Evolutionary conservation across 2,888 invertebrate species (phyloP), one percentile per base, ranked within the genome.

Genomic region (Thecocarcelia acutangulata): DNA sequence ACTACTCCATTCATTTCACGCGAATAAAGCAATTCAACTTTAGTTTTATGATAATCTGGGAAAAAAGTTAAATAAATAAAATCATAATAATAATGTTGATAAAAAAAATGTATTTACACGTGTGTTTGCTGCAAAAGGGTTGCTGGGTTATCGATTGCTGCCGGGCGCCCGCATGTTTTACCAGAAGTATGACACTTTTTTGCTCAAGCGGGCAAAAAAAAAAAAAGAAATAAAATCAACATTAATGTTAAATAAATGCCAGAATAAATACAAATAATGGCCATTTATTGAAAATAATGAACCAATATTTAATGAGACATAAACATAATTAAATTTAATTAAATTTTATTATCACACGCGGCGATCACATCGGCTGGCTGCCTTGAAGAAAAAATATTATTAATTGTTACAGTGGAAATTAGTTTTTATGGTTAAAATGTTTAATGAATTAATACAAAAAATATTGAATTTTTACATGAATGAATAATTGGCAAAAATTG

Each of bases 301-400:
- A 82, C 81, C 81, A 77, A 77, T 77, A 74, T 82, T 82, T 74
- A 82, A 78, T 78, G 64, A 78, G 70, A 72, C 58, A 72, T 54
- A 80, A 80, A 80, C 80, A 80, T 70, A 83, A 77, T 77, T 83
- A 80, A 75, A 82, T 82, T 82, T 78, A 82, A 84, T 84, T 79
- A 70, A 83, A 83, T 83, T 84, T 79, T 73, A 83, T 84, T 83
- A 83, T 81, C 83, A 69, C 48, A 54, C 50, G 17, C 24, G 52
- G 44, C 44, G 44, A 78, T 78, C 78, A 58, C n/a, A 64, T 58
- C 64, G 42, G 37, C 52, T 40, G 42, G 37, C 52, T 40, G 24
- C 24, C 37, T n/a, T 15, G 3, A 21, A 11, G 28, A 42, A 15
- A 0, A 44, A 13, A 3, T 19, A 13, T 19, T 19, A 37, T 69